These are phyloP conservation scores for Eristalis pertinax DNA, from an alignment of 2,888 invertebrate species.

Conservation along the genomic window DNA sequence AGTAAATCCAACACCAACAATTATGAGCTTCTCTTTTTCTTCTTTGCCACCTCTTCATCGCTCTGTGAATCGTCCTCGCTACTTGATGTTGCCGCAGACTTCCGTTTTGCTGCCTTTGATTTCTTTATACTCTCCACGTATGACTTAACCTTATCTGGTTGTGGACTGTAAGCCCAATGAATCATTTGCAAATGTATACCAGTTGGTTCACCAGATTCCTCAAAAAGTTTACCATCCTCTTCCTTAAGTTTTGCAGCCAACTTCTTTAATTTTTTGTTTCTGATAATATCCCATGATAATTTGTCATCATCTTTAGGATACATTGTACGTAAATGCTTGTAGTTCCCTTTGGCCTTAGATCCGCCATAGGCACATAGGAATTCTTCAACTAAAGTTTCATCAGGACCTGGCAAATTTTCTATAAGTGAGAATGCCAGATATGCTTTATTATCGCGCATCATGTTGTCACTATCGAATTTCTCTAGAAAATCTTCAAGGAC, in stretches of 20 bases:
- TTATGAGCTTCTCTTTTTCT: slow-evolving; percentile 55
- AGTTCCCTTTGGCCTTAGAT: slow-evolving; percentile 83
- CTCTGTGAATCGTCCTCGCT: slow-evolving; percentile 73
- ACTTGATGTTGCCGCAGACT: slow-evolving; percentile 76
- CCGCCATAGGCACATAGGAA: slow-evolving; percentile 88
- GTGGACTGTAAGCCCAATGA: slow-evolving; percentile 90
- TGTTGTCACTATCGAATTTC: slow-evolving; percentile 86
- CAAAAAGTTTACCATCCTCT: slow-evolving; percentile 85
- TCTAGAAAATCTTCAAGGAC: slow-evolving; percentile 88
- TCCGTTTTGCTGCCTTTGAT: slow-evolving; percentile 79
- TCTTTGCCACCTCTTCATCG: slow-evolving; percentile 49
- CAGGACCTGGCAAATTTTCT: slow-evolving; percentile 83
- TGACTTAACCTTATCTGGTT: slow-evolving; percentile 86
- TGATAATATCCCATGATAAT: slow-evolving; percentile 89
- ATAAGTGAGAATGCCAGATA: slow-evolving; percentile 86
- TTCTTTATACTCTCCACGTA: slow-evolving; percentile 79
- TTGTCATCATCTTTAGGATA: slow-evolving; percentile 82
- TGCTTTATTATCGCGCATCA: slow-evolving; percentile 86
- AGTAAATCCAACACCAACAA: neutral
- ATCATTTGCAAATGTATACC: slow-evolving; percentile 86
- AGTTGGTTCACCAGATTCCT: slow-evolving; percentile 86
- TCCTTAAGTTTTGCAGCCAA: slow-evolving; percentile 84
- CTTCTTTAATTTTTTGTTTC: slow-evolving; percentile 85
- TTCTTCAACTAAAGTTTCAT: slow-evolving; percentile 82
- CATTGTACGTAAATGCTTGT: slow-evolving; percentile 88